phyloP scores from a whole-genome alignment of 2,113 vertebrate genomes.

The Maccullochella peelii region DNA sequence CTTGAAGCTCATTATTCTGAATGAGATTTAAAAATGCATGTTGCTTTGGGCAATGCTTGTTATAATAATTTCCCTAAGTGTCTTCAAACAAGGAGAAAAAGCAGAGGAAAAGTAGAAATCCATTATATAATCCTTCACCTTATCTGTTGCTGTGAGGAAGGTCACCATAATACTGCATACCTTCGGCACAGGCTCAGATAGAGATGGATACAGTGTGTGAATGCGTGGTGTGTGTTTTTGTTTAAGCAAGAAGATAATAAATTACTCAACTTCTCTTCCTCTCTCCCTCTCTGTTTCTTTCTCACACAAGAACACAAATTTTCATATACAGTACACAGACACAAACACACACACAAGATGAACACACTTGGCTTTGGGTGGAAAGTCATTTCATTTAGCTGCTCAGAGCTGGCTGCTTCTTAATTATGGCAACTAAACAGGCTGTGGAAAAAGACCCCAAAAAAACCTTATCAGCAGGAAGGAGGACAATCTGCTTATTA shows the following conservation, averaged over 20 bases:
- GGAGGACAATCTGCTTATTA: neutral
- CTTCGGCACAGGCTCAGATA: neutral
- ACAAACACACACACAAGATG: neutral
- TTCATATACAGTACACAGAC: neutral
- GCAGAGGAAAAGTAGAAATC: conserved; percentile 36
- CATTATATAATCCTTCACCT: conserved; percentile 44
- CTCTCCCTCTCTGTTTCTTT: neutral
- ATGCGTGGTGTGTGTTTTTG: neutral
- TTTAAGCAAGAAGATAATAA: neutral
- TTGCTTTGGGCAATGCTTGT: conserved; percentile 9
- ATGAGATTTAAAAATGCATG: neutral
- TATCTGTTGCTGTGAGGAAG: conserved; percentile 40
- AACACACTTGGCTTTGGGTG: neutral
- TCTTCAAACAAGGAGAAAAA: conserved; percentile 10
- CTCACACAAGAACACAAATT: neutral
- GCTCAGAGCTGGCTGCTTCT: neutral
- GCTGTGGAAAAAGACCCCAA: conserved; percentile 20
- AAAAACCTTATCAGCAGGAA: neutral
- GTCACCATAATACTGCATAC: neutral
- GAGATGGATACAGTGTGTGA: neutral
- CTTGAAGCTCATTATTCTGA: neutral
- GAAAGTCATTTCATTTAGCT: neutral
- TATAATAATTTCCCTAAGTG: conserved; percentile 23
- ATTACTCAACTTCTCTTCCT: neutral
- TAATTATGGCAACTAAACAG: neutral